Evolutionary conservation across 2,113 vertebrate species (phyloP).

Genomic region (Acanthisitta chloris): DNA sequence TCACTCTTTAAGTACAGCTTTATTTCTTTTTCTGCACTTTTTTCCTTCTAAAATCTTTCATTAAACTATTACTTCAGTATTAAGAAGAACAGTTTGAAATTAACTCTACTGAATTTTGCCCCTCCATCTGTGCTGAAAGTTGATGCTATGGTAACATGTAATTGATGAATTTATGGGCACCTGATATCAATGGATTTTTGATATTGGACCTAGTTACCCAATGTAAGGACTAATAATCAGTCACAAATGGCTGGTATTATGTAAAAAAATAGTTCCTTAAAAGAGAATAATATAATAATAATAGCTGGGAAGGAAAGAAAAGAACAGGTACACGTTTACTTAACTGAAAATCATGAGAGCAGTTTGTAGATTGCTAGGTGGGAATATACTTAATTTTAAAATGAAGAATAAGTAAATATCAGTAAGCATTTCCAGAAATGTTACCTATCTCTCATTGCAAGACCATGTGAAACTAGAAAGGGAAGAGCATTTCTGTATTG

Average conservation of each 20-base stretch:
- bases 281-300: not conserved
- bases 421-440: not conserved
- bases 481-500: not conserved
- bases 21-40: not conserved
- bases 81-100: not conserved
- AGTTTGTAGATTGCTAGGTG: not conserved
- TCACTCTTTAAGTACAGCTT: slow-evolving; percentile 15
- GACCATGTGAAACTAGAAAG: not conserved
- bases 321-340: not conserved
- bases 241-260: not conserved
- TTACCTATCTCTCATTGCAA: not conserved
- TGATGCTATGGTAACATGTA: not conserved
- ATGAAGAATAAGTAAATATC: not conserved
- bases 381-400: not conserved
- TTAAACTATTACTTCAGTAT: not conserved
- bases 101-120: not conserved
- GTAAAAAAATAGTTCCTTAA: not conserved
- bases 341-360: not conserved
- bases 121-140: not conserved
- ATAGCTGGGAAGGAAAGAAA: not conserved
- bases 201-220: not conserved
- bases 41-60: not conserved
- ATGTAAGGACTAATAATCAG: not conserved
- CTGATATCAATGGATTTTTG: not conserved
- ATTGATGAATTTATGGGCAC: not conserved